These are phyloP conservation scores for Centropus unirufus DNA, from an alignment of 2,113 vertebrate species.

Conservation along the genomic window DNA sequence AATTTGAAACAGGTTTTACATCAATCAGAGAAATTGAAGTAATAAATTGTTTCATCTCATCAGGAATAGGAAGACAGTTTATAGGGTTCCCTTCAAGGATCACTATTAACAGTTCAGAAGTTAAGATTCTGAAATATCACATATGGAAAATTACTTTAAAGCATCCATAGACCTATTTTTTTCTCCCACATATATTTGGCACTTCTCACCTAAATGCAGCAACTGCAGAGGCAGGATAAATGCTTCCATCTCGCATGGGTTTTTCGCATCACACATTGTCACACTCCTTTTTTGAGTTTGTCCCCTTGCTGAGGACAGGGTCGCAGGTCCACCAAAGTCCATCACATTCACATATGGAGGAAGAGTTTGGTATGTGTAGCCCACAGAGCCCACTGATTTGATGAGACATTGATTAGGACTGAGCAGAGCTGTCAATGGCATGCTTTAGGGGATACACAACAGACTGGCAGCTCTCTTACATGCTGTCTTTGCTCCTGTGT, in stretches of 20 bases:
- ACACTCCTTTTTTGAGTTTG: not conserved
- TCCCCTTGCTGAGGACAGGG: not conserved
- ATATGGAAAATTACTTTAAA: not conserved
- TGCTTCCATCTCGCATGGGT: not conserved
- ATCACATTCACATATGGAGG: not conserved
- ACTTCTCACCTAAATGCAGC: not conserved
- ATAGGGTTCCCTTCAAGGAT: not conserved
- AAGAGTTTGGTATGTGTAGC: rapidly evolving
- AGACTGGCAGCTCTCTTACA: not conserved
- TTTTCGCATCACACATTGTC: rapidly evolving
- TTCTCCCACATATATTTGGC: not conserved
- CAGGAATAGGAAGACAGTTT: not conserved
- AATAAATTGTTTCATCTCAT: constrained; percentile 52
- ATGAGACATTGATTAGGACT: not conserved
- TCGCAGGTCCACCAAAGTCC: not conserved
- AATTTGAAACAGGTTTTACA: constrained; percentile 39
- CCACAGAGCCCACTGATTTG: not conserved
- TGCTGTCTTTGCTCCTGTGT: not conserved
- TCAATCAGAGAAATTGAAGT: constrained; percentile 36
- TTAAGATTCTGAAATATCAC: not conserved
- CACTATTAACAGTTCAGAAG: not conserved
- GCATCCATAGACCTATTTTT: not conserved
- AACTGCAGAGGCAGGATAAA: not conserved
- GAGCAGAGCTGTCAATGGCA: not conserved
- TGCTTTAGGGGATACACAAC: not conserved